Percentiles rank a stretch among this genome's conserved stretches.
Evolutionary conservation across 1,140 invertebrate genomes (phyloP).

Genomic region (Mizuhopecten yessoensis): DNA sequence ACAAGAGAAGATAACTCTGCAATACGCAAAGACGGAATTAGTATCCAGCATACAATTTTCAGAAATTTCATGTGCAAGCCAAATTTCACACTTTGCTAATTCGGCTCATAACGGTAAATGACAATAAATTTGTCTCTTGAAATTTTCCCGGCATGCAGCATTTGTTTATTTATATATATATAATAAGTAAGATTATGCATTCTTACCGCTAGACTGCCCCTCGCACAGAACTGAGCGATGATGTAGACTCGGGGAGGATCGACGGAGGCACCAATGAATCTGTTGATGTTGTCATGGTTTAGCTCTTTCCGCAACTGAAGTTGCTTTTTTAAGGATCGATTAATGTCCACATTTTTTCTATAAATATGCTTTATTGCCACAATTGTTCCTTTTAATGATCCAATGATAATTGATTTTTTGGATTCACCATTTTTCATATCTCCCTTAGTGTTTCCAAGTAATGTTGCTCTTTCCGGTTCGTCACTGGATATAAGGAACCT

Average conservation of each 20-base stretch:
- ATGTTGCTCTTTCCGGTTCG: constrained; percentile 63
- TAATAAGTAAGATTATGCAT: no score
- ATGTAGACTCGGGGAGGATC: constrained; percentile 93
- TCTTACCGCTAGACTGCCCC: constrained; percentile 86
- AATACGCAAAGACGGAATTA: no score
- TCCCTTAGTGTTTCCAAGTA: constrained; percentile 61
- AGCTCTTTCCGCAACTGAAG: constrained; percentile 97
- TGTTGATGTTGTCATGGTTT: constrained; percentile 97
- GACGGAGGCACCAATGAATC: constrained; percentile 97
- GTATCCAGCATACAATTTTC: no score
- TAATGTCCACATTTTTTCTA: constrained; percentile 93
- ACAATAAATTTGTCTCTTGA: no score
- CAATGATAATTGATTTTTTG: constrained; percentile 91
- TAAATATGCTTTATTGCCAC: constrained; percentile 87
- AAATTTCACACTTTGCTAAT: no score
- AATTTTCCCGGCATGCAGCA: no score
- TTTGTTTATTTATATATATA: no score
- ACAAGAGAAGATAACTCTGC: no score
- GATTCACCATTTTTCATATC: constrained; percentile 49
- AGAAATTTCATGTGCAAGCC: no score
- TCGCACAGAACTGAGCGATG: constrained; percentile 94
- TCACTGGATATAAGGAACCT: constrained; percentile 64
- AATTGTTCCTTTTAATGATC: constrained; percentile 85
- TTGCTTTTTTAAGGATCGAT: constrained; percentile 97
- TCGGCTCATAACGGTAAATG: no score